Conservation (phyloP, 2,113 vertebrate genomes). For the Psettodes erumei region DNA sequence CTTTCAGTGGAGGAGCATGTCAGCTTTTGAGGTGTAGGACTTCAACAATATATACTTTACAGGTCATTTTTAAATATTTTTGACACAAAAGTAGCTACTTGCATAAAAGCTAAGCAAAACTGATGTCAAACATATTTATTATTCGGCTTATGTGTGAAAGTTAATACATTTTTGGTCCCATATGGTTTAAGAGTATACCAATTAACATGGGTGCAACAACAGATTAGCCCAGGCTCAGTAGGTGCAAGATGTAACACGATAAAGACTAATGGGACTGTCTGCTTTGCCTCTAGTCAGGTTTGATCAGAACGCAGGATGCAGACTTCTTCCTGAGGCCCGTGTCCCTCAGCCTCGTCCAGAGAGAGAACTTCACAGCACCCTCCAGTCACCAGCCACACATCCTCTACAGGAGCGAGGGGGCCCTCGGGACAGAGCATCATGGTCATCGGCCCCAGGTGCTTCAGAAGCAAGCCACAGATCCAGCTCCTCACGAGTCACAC, state of each 20-base stretch:
- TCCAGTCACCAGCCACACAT: constrained; percentile 84
- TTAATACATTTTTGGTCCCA: not conserved
- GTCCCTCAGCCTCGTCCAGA: constrained; percentile 73
- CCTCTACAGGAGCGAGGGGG: constrained; percentile 84
- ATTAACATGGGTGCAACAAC: not conserved
- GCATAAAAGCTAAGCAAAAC: not conserved
- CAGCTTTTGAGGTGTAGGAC: not conserved
- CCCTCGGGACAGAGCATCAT: constrained; percentile 10
- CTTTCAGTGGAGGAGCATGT: not conserved
- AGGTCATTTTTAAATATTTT: not conserved
- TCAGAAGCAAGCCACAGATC: constrained; percentile 41
- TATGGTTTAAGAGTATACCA: not conserved
- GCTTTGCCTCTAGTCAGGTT: constrained; percentile 86
- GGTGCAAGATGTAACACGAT: not conserved
- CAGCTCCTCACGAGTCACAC: constrained; percentile 4
- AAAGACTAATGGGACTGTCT: constrained; percentile 54
- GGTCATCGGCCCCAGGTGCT: not conserved
- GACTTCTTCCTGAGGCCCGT: constrained; percentile 90
- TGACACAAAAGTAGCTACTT: not conserved
- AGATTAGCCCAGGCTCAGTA: not conserved
- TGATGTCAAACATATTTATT: no score
- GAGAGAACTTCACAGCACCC: constrained; percentile 68
- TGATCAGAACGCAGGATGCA: constrained; percentile 87
- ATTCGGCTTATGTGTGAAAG: no score
- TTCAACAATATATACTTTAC: not conserved